Conservation (phyloP, 2,797 vertebrate genomes). For the Jordanella pulchra region DNA sequence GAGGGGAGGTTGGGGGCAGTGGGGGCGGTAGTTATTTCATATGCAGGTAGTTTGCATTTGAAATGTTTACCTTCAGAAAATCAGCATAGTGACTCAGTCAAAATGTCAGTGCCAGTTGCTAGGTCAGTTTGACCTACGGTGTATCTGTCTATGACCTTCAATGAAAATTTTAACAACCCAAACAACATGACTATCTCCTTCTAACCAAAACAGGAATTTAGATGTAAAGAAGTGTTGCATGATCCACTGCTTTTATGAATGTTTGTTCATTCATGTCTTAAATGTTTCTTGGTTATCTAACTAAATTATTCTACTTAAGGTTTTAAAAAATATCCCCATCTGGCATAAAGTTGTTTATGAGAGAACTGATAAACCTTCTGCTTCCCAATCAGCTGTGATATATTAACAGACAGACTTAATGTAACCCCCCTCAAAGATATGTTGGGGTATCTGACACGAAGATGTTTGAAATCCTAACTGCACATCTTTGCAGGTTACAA, state of each 20-base stretch:
- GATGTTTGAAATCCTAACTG: neutral
- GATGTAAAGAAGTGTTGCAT: neutral
- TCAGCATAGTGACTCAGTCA: constrained; percentile 16
- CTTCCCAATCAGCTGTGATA: neutral
- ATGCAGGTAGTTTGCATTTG: constrained; percentile 36
- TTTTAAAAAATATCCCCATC: neutral
- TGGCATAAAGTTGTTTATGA: neutral
- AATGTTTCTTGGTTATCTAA: neutral
- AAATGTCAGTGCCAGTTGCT: constrained; percentile 18
- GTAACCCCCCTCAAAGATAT: neutral
- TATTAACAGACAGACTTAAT: neutral
- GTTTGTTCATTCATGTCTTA: neutral
- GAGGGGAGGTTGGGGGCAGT: constrained; percentile 5
- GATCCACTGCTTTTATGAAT: neutral
- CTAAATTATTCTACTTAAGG: neutral
- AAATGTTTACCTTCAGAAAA: constrained; percentile 36
- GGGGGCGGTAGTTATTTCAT: constrained; percentile 27
- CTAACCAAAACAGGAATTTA: neutral
- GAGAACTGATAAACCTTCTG: neutral
- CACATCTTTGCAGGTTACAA: neutral
- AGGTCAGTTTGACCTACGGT: constrained; percentile 3
- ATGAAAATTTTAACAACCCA: neutral
- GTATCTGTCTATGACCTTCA: constrained; percentile 13
- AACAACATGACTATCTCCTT: neutral
- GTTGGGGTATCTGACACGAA: too few species aligned